phyloP scores from a whole-genome alignment of 2,113 vertebrate genomes.

The Cinclus mexicanus region DNA sequence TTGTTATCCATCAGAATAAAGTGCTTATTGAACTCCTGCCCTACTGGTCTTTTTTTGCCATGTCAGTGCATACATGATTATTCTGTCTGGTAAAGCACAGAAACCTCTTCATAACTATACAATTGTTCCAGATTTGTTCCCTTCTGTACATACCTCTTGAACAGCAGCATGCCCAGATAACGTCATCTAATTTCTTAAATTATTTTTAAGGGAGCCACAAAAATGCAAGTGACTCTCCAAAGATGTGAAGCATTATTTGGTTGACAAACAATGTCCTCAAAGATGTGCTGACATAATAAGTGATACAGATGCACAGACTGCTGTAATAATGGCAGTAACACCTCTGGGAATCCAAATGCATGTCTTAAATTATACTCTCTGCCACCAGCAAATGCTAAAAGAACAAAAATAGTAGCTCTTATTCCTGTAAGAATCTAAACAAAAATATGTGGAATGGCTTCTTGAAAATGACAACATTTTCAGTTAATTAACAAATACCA shows the following conservation, averaged over 20 bases:
- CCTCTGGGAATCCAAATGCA: not conserved
- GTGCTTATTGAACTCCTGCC: not conserved
- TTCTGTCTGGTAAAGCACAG: not conserved
- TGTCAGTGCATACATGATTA: not conserved
- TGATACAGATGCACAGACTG: not conserved
- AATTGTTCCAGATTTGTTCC: not conserved
- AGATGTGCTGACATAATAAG: not conserved
- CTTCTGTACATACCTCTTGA: not conserved
- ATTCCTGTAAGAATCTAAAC: not conserved
- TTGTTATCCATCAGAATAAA: not conserved
- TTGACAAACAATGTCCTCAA: not conserved
- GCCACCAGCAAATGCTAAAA: not conserved
- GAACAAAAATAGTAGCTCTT: conserved; percentile 1
- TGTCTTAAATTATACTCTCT: not conserved
- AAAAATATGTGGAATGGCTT: not conserved
- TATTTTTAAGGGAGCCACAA: not conserved
- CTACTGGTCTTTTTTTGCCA: not conserved
- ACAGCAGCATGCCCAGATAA: not conserved
- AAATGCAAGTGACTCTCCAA: not conserved
- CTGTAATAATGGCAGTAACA: not conserved
- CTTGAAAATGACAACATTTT: not conserved
- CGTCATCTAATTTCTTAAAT: not conserved
- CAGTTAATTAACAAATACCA: not conserved
- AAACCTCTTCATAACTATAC: not conserved
- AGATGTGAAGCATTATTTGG: not conserved